Percentiles rank a stretch among this genome's conserved stretches.
phyloP scores from a whole-genome alignment of 2,888 invertebrate genomes.

The Noctua pronuba region DNA sequence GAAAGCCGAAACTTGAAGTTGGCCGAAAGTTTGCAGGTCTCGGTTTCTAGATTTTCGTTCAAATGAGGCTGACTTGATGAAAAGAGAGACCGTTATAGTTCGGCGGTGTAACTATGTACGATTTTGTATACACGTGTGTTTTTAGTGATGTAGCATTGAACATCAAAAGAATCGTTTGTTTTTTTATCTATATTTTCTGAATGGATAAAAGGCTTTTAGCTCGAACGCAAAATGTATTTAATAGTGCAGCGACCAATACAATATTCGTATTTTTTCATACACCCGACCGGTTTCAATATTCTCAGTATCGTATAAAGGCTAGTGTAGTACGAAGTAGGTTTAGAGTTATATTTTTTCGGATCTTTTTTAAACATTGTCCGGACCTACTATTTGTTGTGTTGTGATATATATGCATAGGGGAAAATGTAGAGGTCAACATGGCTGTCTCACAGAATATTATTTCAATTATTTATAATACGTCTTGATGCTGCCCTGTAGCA shows the following conservation, averaged over 20 bases:
- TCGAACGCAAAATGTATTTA: not conserved
- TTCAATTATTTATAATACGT: not conserved
- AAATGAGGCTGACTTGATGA: conserved; percentile 26
- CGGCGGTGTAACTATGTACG: not conserved
- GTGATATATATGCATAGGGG: not conserved
- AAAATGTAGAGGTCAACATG: not conserved
- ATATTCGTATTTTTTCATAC: not conserved
- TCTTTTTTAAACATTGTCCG: not conserved
- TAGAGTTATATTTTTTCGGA: not conserved
- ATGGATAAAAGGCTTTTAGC: not conserved
- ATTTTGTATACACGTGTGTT: conserved; percentile 7
- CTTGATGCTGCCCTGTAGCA: conserved; percentile 51
- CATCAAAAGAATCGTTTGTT: not conserved
- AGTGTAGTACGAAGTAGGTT: not conserved
- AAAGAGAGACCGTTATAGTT: conserved; percentile 5
- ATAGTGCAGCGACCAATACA: too few species aligned
- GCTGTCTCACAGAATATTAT: not conserved
- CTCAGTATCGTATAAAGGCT: not conserved
- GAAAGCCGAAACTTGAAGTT: conserved; percentile 24
- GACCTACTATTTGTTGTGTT: not conserved
- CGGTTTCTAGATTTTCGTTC: conserved; percentile 34
- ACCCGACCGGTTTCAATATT: not conserved
- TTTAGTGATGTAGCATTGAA: not conserved
- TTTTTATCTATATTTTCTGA: not conserved
- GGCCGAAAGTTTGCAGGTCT: conserved; percentile 26